These are phyloP conservation scores for Drymodes brunneopygia DNA, from an alignment of 2,113 vertebrate species.

Conservation along the genomic window DNA sequence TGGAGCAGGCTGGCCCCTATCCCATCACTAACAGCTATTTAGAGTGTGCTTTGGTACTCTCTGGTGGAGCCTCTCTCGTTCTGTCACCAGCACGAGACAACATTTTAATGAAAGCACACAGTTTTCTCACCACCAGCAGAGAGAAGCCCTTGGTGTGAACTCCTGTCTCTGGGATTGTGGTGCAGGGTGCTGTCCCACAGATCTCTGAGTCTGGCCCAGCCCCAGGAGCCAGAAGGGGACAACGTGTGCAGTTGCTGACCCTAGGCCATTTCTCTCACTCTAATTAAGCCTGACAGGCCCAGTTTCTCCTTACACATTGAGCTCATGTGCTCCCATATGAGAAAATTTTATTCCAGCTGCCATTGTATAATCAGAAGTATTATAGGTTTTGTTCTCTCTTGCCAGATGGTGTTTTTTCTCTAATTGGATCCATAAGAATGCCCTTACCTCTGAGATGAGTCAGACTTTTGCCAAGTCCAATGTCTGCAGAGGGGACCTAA, in stretches of 20 bases:
- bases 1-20: background rate
- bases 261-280: background rate
- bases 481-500: background rate
- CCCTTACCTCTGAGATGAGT: conserved; percentile 43
- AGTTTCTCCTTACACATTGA: conserved; percentile 10
- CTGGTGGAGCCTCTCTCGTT: background rate
- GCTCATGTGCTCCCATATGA: conserved; percentile 6
- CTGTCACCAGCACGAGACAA: background rate
- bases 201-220: background rate
- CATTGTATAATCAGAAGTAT: conserved; percentile 26
- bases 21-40: background rate
- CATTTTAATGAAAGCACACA: background rate
- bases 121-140: background rate
- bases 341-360: conserved; percentile 39
- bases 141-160: background rate
- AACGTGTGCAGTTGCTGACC: background rate
- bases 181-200: background rate
- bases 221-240: background rate
- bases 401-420: conserved; percentile 38
- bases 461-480: conserved; percentile 1
- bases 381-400: conserved; percentile 11
- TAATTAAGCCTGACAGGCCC: conserved; percentile 39
- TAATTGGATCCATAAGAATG: conserved; percentile 61
- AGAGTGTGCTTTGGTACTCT: background rate
- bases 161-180: background rate